A percentile compares a stretch with the other conserved stretches of the same genome.
These are phyloP conservation scores for Oreocharis arfaki DNA, from an alignment of 2,113 vertebrate species.

Conservation along the genomic window DNA sequence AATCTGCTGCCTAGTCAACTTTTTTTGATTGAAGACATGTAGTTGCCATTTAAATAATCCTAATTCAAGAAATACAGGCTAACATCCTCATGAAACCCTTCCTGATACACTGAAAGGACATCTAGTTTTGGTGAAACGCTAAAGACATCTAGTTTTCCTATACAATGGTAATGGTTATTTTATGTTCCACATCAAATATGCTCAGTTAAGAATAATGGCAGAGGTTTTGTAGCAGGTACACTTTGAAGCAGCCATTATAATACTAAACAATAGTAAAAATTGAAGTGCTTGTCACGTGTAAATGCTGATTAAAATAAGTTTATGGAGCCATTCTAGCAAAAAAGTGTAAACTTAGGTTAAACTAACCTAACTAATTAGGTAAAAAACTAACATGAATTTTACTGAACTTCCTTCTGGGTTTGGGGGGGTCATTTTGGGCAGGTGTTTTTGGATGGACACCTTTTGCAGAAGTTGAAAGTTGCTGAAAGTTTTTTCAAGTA, in stretches of 20 bases:
- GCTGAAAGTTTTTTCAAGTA: background rate
- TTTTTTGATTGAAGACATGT: background rate
- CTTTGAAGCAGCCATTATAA: background rate
- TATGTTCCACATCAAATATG: background rate
- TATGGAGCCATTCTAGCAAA: background rate
- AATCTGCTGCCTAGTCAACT: background rate
- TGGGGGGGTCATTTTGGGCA: background rate
- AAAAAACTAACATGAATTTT: background rate
- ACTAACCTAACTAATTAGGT: no score
- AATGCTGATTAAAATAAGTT: background rate
- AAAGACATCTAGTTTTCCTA: background rate
- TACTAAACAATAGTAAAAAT: background rate
- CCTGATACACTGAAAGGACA: background rate
- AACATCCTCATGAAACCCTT: background rate
- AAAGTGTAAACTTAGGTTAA: background rate
- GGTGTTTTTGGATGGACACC: background rate
- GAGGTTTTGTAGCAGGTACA: background rate
- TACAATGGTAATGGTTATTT: background rate
- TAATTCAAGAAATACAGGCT: background rate
- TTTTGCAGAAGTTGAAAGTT: background rate
- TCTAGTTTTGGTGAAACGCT: background rate
- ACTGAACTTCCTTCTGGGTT: background rate
- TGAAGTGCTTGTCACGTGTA: background rate
- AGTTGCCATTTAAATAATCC: background rate
- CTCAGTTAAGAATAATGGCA: background rate